These are phyloP conservation scores for Anastrepha ludens DNA, from an alignment of 1,140 invertebrate species.

Conservation along the genomic window DNA sequence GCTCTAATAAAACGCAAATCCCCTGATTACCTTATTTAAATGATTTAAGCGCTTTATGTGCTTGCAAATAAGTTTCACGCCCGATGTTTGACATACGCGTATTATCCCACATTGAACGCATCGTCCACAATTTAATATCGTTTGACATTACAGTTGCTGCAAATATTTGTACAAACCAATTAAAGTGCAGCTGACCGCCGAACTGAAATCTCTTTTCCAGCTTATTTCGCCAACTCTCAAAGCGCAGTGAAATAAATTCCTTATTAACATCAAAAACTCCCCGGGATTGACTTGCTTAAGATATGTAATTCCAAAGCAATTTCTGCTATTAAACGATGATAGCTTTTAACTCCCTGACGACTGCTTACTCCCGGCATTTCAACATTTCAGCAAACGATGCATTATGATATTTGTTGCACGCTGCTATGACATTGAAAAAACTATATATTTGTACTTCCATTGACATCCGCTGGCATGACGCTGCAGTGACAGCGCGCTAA, in stretches of 20 bases:
- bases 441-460: background rate
- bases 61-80: too few relatives aligned
- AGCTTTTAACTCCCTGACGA: background rate
- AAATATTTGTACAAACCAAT: too few relatives aligned
- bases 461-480: background rate
- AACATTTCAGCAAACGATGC: background rate
- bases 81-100: too few relatives aligned
- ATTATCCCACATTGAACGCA: too few relatives aligned
- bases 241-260: background rate
- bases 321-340: conserved; percentile 31
- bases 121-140: too few relatives aligned
- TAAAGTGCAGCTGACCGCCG: too few relatives aligned
- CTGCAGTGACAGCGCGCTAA: conserved; percentile 30
- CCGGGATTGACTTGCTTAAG: background rate
- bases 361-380: background rate
- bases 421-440: background rate
- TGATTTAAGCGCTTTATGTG: too few relatives aligned
- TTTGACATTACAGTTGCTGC: too few relatives aligned
- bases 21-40: too few relatives aligned
- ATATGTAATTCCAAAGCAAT: conserved; percentile 15
- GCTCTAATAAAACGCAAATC: too few relatives aligned
- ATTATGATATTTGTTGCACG: background rate
- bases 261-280: background rate
- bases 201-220: too few relatives aligned
- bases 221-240: background rate